Conservation (phyloP, 92 coral and sea anemone species). For the Paragorgia papillata region DNA sequence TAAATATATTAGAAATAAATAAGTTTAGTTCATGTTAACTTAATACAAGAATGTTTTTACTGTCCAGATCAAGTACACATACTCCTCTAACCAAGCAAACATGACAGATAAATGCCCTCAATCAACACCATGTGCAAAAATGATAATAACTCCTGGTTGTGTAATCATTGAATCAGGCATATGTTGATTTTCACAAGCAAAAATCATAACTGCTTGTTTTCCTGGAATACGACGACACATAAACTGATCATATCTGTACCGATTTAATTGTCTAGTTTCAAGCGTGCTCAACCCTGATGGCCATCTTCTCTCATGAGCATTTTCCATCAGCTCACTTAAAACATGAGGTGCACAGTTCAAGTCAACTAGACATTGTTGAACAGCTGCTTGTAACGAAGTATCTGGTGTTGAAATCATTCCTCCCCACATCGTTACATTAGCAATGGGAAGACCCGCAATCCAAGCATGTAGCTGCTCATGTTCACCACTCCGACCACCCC, state of each 20-base stretch:
- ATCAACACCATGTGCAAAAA: constrained; percentile 98
- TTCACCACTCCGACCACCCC: constrained; percentile 27
- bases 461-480: constrained; percentile 77
- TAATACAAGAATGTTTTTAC: too few relatives aligned
- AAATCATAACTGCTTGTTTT: constrained; percentile 89
- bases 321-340: constrained; percentile 88
- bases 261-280: constrained; percentile 87
- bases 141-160: constrained; percentile 91
- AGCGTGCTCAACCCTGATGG: constrained; percentile 91
- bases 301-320: constrained; percentile 96
- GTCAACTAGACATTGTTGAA: constrained; percentile 78
- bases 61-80: too few relatives aligned
- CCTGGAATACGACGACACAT: constrained; percentile 89
- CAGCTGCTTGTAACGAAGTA: constrained; percentile 85
- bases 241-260: constrained; percentile 90
- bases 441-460: constrained; percentile 69
- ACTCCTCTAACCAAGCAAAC: too few relatives aligned
- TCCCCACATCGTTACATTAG: constrained; percentile 94
- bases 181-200: constrained; percentile 94
- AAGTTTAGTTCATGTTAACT: too few relatives aligned
- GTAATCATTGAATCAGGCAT: constrained; percentile 92
- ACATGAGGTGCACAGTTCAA: constrained; percentile 85
- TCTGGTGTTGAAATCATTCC: constrained; percentile 98
- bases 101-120: too few relatives aligned
- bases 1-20: too few relatives aligned